phyloP scores from a whole-genome alignment of 1,140 invertebrate species.

The Asbolus verrucosus region DNA sequence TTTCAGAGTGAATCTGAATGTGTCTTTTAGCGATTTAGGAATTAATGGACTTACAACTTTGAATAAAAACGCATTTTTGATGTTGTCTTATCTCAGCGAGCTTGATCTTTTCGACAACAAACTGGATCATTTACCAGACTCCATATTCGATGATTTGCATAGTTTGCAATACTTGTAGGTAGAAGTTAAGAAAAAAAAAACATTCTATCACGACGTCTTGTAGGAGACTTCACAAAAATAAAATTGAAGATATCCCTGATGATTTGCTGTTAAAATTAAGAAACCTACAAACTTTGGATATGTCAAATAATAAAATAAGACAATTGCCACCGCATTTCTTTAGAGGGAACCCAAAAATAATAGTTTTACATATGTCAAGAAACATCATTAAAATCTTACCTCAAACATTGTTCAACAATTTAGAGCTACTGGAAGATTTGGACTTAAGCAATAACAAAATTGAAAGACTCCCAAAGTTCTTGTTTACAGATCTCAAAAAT shows the following conservation, averaged over 20 bases:
- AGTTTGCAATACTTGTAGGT: constrained; percentile 79
- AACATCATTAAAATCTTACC: constrained; percentile 67
- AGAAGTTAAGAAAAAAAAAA: background rate
- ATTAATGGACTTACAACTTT: constrained; percentile 78
- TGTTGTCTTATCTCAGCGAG: constrained; percentile 75
- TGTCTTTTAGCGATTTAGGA: constrained; percentile 75
- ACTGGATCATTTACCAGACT: constrained; percentile 80
- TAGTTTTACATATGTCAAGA: constrained; percentile 76
- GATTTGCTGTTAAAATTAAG: constrained; percentile 75
- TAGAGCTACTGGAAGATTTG: constrained; percentile 66
- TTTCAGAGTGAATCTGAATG: too few relatives aligned
- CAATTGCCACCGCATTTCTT: constrained; percentile 74
- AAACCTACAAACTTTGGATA: constrained; percentile 77
- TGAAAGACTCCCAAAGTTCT: constrained; percentile 66
- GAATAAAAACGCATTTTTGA: constrained; percentile 80
- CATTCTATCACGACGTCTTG: constrained; percentile 48
- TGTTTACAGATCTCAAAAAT: constrained; percentile 70
- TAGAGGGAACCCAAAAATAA: constrained; percentile 72
- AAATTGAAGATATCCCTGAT: constrained; percentile 75
- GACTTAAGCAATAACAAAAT: constrained; percentile 69
- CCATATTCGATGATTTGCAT: constrained; percentile 78
- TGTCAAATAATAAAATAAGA: constrained; percentile 79
- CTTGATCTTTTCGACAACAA: constrained; percentile 84
- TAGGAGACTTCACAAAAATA: constrained; percentile 80
- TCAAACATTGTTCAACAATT: constrained; percentile 60